These are phyloP conservation scores for Tetragnatha montana DNA, from an alignment of 2,888 invertebrate species.

Conservation along the genomic window DNA sequence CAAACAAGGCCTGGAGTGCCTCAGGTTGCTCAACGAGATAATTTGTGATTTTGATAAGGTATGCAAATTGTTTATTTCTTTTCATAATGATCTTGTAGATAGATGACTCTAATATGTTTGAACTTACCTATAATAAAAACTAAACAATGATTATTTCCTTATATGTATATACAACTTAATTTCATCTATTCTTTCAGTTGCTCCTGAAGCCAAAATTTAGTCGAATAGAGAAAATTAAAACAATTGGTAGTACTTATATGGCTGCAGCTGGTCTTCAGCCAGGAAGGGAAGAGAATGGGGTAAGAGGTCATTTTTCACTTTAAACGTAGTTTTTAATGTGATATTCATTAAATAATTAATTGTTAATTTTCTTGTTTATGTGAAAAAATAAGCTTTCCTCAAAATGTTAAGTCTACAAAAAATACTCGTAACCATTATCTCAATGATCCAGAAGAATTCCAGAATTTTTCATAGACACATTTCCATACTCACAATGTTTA, in stretches of 20 bases:
- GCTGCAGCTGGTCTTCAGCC: constrained; percentile 94
- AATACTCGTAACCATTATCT: too few species aligned
- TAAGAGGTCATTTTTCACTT: background rate
- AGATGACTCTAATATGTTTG: background rate
- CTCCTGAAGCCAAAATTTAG: constrained; percentile 95
- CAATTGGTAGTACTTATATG: constrained; percentile 99
- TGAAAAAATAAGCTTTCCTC: too few species aligned
- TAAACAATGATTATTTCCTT: background rate
- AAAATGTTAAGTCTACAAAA: too few species aligned
- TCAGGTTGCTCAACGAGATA: constrained; percentile 95
- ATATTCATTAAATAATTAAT: too few species aligned
- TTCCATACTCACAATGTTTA: too few species aligned
- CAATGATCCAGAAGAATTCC: too few species aligned
- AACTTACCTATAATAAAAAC: background rate
- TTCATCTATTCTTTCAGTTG: constrained; percentile 80
- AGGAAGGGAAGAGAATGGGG: constrained; percentile 85
- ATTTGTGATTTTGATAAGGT: constrained; percentile 99
- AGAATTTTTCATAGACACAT: too few species aligned
- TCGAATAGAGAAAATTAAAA: constrained; percentile 98
- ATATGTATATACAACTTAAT: background rate
- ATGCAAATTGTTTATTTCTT: constrained; percentile 49
- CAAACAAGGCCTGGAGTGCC: constrained; percentile 95
- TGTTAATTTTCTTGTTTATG: too few species aligned
- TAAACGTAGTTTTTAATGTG: too few species aligned
- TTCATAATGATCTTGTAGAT: background rate